Base-by-base conservation (phyloP, 1,140 invertebrate species). In the Zelostemma sp. region DNA sequence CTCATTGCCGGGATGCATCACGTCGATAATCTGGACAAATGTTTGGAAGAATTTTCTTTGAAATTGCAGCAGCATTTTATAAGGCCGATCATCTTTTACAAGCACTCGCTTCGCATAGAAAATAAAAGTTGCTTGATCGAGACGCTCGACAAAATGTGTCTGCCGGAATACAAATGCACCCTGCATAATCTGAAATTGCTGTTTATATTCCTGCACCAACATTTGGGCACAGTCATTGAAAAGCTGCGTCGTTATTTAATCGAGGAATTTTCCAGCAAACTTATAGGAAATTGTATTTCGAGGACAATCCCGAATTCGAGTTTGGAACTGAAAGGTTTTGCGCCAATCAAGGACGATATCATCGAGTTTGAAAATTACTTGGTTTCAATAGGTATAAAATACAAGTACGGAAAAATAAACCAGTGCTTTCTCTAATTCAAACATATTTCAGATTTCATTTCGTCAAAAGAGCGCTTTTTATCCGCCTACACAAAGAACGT, bases 221-320 rank as follows among this genome's bases (percentile, higher is more conserved):
- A 87, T 76, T 85, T 92, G 43, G 87, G 90, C 71, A 72, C 89
- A 62, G 72, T 93, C 8, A 87, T 95, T 62, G 81, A 74, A 47
- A 87, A 88, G 55, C 81, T 95, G 31, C 91, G 91, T 0, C 79
- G 85, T 6, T 75, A 89, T 50, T 85, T 94, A 1, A 83, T 89
- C 63, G 78, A 88, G 19, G 87, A 90, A 51, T 89, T 94, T 65
- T 87, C 90, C 5, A 86, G 90, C 9, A 75, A 88, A 11, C 83
- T 95, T n/a, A 88, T 93, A 1, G 88, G 91, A 50, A 87, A 93
- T 70, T 95, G 93, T 72, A 87, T 96, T 1, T 86, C 89, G 15
- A 85, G 90, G 64, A 92, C 92, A 0, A 90, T 96, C 70, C 94
- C 94, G 1, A 90, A 88, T 56, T 92, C 89, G 55, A 90, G 88